Evolutionary conservation across 1,140 invertebrate genomes (phyloP).

Genomic region (Rhagoletis zephyria): DNA sequence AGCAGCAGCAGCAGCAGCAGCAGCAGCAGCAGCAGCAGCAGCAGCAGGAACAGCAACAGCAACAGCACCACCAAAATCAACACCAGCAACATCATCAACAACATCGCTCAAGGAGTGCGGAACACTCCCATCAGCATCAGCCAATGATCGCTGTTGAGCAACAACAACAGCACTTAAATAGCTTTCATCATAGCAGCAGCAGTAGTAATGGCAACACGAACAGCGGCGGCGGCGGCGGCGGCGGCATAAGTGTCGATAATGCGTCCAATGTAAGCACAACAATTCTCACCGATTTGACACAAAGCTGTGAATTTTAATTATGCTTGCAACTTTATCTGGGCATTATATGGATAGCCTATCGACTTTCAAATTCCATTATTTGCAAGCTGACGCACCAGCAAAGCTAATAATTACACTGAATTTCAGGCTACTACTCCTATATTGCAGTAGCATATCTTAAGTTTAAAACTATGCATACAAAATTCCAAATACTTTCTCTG

Average conservation of each 20-base stretch:
- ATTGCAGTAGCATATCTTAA: not conserved
- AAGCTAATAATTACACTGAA: not conserved
- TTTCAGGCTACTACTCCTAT: not conserved
- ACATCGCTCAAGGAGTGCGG: conserved; percentile 35
- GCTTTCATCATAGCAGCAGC: conserved; percentile 31
- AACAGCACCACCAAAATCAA: conserved; percentile 56
- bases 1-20: no score
- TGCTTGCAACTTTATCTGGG: no score
- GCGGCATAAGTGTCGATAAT: not conserved
- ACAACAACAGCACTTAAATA: conserved; percentile 28
- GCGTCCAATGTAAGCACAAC: conserved; percentile 16
- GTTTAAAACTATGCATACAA: not conserved
- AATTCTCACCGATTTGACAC: not conserved
- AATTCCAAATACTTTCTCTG: no score
- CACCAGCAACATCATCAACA: conserved; percentile 59
- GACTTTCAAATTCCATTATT: not conserved
- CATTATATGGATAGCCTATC: not conserved
- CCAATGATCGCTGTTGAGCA: conserved; percentile 9
- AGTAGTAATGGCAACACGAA: not conserved
- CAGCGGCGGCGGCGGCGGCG: no score
- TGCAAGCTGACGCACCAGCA: not conserved
- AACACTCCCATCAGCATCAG: conserved; percentile 60
- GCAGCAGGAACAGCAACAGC: no score
- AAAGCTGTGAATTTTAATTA: not conserved
- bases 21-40: no score